Percentiles rank a stretch among this genome's conserved stretches.
These are phyloP conservation scores for Semaprochilodus insignis DNA, from an alignment of 2,797 vertebrate species.

Conservation along the genomic window DNA sequence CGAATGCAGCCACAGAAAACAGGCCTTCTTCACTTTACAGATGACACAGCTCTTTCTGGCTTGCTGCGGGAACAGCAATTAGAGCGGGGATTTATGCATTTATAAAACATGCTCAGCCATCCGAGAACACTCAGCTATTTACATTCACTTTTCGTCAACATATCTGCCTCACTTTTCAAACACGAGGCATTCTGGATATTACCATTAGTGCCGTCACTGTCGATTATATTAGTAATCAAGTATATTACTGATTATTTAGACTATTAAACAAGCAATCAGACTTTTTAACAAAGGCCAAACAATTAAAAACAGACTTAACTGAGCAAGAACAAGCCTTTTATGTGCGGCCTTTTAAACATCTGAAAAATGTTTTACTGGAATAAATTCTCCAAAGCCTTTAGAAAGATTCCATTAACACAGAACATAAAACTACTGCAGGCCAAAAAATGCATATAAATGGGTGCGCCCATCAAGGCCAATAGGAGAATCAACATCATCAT, in stretches of 20 bases:
- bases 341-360: too few relatives aligned
- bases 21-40: background rate
- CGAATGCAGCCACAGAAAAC: background rate
- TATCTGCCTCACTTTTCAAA: background rate
- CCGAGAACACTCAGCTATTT: background rate
- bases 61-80: background rate
- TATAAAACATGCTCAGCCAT: background rate
- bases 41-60: conserved; percentile 10
- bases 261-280: background rate
- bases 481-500: too few relatives aligned
- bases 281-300: background rate
- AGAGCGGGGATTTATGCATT: conserved; percentile 64
- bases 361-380: too few relatives aligned
- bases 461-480: too few relatives aligned
- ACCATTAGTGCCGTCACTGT: background rate
- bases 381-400: too few relatives aligned
- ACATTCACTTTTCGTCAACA: background rate
- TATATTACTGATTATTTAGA: background rate
- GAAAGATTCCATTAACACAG: too few relatives aligned
- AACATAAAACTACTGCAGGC: too few relatives aligned
- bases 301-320: background rate
- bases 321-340: too few relatives aligned
- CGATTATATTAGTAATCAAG: background rate
- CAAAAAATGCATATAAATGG: too few relatives aligned
- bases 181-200: background rate